phyloP scores from a whole-genome alignment of 2,113 vertebrate species.

The Cichladusa arquata region DNA sequence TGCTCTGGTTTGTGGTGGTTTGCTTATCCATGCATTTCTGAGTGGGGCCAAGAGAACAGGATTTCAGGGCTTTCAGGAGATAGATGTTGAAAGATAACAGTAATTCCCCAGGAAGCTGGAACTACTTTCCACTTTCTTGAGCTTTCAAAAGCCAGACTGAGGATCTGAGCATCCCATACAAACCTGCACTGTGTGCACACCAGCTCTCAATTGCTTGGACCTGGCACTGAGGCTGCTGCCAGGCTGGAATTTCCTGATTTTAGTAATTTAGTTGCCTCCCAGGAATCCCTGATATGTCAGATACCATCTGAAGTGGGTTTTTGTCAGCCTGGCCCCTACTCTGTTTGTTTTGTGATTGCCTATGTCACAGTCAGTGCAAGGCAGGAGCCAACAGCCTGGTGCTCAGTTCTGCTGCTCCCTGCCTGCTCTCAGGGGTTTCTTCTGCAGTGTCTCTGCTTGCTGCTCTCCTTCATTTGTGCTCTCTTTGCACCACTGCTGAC shows the following conservation, averaged over 20 bases:
- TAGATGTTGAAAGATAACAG: not conserved
- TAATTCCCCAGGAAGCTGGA: not conserved
- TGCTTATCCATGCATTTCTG: not conserved
- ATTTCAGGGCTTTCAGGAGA: not conserved
- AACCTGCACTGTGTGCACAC: not conserved
- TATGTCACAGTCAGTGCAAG: not conserved
- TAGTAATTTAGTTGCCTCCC: not conserved
- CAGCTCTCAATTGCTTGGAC: not conserved
- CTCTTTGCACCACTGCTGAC: not conserved
- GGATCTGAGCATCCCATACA: not conserved
- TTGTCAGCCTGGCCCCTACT: not conserved
- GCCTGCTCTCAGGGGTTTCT: not conserved
- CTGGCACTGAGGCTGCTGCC: not conserved
- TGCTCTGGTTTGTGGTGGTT: not conserved
- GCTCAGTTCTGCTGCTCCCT: not conserved
- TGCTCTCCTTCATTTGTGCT: not conserved
- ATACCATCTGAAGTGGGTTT: not conserved
- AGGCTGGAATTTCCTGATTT: not conserved
- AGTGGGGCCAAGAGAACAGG: not conserved
- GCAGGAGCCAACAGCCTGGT: not conserved
- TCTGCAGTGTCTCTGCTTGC: not conserved
- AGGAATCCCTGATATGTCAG: not conserved
- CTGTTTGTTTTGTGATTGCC: not conserved
- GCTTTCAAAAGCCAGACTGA: not conserved
- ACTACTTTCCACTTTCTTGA: not conserved